phyloP scores from a whole-genome alignment of 2,888 invertebrate species.

The Orchesellides sinensis region DNA sequence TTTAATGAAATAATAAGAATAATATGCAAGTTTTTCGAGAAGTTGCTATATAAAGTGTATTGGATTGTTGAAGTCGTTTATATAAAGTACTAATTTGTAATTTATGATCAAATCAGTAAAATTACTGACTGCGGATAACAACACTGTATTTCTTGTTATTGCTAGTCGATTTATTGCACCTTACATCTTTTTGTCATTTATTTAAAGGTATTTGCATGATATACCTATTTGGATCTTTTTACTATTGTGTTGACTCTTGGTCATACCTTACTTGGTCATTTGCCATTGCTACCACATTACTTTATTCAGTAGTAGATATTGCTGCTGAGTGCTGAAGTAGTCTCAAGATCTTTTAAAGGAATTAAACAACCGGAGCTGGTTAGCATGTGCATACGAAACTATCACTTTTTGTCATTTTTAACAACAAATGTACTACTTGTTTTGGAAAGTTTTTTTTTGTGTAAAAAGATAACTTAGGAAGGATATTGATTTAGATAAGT shows the following conservation, averaged over 20 bases:
- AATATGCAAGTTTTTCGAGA: conserved; percentile 11
- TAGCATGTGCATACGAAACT: background rate
- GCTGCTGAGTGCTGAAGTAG: background rate
- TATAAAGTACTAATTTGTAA: conserved; percentile 62
- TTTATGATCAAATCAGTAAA: conserved; percentile 50
- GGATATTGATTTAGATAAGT: conserved; percentile 51
- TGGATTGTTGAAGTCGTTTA: conserved; percentile 46
- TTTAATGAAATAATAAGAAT: background rate
- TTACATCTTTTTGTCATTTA: conserved; percentile 29
- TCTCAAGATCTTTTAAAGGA: too few species aligned
- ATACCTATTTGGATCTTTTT: conserved; percentile 22
- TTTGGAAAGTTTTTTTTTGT: conserved; percentile 52
- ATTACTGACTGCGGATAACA: conserved; percentile 14
- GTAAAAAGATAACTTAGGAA: too few species aligned
- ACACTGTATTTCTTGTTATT: conserved; percentile 9
- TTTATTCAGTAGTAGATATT: too few species aligned
- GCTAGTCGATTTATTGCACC: conserved; percentile 17
- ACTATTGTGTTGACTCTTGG: background rate
- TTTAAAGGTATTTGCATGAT: conserved; percentile 5
- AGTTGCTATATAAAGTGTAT: conserved; percentile 3
- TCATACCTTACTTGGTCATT: conserved; percentile 58
- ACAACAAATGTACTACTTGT: conserved; percentile 18
- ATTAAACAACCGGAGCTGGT: background rate
- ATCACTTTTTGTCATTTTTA: too few species aligned
- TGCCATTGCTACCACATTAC: too few species aligned